These are phyloP conservation scores for Papio anubis DNA, from an alignment of 2,113 vertebrate species.

Conservation along the genomic window DNA sequence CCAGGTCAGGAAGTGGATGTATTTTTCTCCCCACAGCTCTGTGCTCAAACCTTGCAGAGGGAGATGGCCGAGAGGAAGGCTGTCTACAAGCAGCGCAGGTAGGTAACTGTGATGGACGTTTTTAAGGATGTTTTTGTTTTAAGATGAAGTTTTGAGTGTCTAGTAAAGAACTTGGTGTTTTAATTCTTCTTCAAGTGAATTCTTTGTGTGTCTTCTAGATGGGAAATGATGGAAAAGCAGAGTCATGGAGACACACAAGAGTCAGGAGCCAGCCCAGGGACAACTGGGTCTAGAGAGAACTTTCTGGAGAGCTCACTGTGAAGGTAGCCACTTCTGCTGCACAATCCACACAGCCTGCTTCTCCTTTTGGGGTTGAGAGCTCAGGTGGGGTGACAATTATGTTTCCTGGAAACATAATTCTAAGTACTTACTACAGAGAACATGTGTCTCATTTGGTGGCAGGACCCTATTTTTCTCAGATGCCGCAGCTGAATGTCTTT, in stretches of 20 bases:
- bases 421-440: background rate
- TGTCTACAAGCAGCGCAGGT: slow-evolving; percentile 90
- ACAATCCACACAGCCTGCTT: no score
- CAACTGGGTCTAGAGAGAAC: slow-evolving; percentile 82
- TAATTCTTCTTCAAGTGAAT: background rate
- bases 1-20: background rate
- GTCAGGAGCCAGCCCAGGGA: slow-evolving; percentile 88
- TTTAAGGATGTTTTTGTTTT: background rate
- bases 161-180: background rate
- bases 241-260: slow-evolving; percentile 82
- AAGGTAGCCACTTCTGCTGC: no score
- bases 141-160: background rate
- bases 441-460: background rate
- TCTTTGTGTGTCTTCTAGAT: slow-evolving; percentile 73
- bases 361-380: background rate
- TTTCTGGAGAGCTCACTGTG: slow-evolving; percentile 65
- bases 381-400: background rate
- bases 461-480: slow-evolving; percentile 79
- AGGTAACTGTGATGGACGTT: slow-evolving; percentile 54
- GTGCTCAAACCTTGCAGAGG: slow-evolving; percentile 88
- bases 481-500: slow-evolving; percentile 86
- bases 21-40: slow-evolving; percentile 82
- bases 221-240: slow-evolving; percentile 87
- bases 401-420: background rate
- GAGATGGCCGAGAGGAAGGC: slow-evolving; percentile 89